phyloP scores from a whole-genome alignment of 2,113 vertebrate genomes.

The Trogon surrucura region DNA sequence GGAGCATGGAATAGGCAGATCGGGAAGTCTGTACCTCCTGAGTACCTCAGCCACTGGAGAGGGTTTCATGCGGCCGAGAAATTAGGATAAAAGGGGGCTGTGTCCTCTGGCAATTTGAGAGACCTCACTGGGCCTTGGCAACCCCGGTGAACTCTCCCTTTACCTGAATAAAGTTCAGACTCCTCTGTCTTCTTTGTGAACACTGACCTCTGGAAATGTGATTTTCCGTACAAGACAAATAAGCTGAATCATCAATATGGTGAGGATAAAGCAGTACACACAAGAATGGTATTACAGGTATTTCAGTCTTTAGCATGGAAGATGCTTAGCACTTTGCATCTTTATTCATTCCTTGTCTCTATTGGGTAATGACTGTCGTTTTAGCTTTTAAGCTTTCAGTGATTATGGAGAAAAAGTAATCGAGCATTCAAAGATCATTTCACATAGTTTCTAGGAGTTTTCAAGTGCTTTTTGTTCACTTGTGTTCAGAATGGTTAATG shows the following conservation, averaged over 20 bases:
- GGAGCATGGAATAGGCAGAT: too few species aligned
- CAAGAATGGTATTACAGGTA: neutral
- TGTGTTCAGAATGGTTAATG: too few species aligned
- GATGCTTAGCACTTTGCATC: neutral
- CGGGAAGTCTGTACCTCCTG: too few species aligned
- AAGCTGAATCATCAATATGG: neutral
- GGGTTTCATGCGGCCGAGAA: too few species aligned
- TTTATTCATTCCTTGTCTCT: neutral
- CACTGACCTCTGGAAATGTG: too few species aligned
- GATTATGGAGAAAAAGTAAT: neutral
- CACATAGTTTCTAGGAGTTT: neutral
- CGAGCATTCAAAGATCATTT: neutral
- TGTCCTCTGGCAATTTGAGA: too few species aligned
- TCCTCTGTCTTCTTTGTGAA: too few species aligned
- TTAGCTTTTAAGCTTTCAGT: neutral
- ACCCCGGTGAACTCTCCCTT: too few species aligned
- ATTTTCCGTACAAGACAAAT: neutral
- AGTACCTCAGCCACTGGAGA: too few species aligned
- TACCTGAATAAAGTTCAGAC: too few species aligned
- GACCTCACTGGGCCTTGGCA: too few species aligned
- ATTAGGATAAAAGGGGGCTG: too few species aligned
- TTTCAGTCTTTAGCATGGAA: neutral
- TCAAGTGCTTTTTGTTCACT: neutral
- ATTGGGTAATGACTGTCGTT: neutral
- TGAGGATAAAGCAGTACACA: neutral